A percentile compares a stretch with the other conserved stretches of the same genome.
These are phyloP conservation scores for Himalopsyche kuldschensis DNA, from an alignment of 2,888 invertebrate species.

Conservation along the genomic window DNA sequence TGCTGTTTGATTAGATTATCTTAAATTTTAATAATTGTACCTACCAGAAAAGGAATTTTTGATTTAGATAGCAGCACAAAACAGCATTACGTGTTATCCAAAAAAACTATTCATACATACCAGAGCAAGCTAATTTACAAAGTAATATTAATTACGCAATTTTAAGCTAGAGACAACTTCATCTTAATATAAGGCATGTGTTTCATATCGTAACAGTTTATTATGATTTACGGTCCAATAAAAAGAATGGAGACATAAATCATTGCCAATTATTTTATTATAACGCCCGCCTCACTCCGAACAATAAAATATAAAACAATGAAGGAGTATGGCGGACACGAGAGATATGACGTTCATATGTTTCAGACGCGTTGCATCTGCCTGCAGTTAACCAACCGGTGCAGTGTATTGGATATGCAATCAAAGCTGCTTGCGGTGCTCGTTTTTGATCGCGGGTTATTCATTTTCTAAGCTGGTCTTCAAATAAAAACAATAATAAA, in stretches of 20 bases:
- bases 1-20: too few species aligned
- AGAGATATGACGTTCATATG: not conserved
- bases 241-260: conserved; percentile 6
- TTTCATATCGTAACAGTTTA: not conserved
- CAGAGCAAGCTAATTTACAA: too few species aligned
- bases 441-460: not conserved
- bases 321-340: not conserved
- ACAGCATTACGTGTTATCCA: too few species aligned
- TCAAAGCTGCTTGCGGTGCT: not conserved
- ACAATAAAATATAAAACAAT: not conserved
- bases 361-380: not conserved
- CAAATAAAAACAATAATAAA: too few species aligned
- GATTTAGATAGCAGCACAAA: too few species aligned
- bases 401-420: not conserved
- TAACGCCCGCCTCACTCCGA: not conserved
- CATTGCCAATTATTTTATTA: not conserved
- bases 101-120: too few species aligned
- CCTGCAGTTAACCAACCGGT: not conserved
- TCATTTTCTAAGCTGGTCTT: not conserved
- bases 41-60: too few species aligned
- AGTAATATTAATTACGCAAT: too few species aligned
- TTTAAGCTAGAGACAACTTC: too few species aligned
- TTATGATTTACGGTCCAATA: not conserved
- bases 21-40: too few species aligned
- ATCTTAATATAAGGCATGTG: too few species aligned